Evolutionary conservation across 2,888 invertebrate species (phyloP).

Genomic region (Fragum fragum): DNA sequence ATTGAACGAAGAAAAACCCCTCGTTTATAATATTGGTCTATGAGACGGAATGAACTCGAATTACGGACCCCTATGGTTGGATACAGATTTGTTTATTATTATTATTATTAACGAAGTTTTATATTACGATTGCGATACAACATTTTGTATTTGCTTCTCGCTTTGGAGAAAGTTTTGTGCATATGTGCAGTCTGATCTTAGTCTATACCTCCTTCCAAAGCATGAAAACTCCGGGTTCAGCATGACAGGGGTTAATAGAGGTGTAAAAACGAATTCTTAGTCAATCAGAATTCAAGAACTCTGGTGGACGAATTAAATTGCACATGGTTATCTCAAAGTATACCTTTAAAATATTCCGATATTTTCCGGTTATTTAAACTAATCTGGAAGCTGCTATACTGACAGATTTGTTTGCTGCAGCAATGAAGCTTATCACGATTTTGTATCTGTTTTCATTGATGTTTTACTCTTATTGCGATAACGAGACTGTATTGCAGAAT

Average conservation of each 20-base stretch:
- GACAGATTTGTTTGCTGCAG: neutral
- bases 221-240: neutral
- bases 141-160: no score
- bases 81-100: no score
- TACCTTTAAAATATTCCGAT: neutral
- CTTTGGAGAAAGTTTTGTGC: no score
- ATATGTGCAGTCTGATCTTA: no score
- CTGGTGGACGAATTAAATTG: neutral
- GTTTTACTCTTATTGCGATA: neutral
- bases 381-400: neutral
- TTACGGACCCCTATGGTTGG: no score
- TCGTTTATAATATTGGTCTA: no score
- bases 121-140: no score
- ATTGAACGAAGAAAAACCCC: no score
- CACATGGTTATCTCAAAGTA: neutral
- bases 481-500: conserved; percentile 6
- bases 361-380: neutral
- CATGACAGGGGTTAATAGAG: neutral
- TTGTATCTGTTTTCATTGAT: neutral
- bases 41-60: no score
- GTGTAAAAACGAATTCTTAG: neutral
- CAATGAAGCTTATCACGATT: neutral
- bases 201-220: no score
- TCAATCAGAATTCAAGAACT: neutral
- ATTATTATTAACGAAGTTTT: no score